These are phyloP conservation scores for Leptoteleia sp. DNA, from an alignment of 1,140 invertebrate genomes.

Conservation along the genomic window DNA sequence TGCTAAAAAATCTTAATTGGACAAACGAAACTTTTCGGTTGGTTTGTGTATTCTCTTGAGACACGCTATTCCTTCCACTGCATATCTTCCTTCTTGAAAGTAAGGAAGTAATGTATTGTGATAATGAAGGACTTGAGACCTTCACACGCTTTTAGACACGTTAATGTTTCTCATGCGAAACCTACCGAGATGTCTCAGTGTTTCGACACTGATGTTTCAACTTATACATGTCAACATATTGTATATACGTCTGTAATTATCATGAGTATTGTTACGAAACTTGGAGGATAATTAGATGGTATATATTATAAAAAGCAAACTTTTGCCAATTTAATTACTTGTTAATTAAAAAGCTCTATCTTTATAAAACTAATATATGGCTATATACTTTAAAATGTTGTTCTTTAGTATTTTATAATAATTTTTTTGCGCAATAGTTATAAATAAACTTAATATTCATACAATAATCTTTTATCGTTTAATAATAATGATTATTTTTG, in stretches of 20 bases:
- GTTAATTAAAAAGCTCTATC: too few species aligned
- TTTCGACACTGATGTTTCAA: slow-evolving; percentile 58
- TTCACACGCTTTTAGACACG: slow-evolving; percentile 57
- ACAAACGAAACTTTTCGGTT: slow-evolving; percentile 50
- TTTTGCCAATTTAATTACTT: too few species aligned
- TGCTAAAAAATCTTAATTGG: slow-evolving; percentile 53
- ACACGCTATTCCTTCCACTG: slow-evolving; percentile 40
- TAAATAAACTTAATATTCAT: too few species aligned
- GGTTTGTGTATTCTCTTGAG: slow-evolving; percentile 34
- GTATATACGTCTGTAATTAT: slow-evolving; percentile 50
- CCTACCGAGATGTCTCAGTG: slow-evolving; percentile 35
- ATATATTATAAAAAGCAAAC: slow-evolving; percentile 16
- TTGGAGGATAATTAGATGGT: slow-evolving; percentile 39
- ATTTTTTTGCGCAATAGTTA: too few species aligned
- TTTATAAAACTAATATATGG: too few species aligned
- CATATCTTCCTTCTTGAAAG: slow-evolving; percentile 50
- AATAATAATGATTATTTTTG: too few species aligned
- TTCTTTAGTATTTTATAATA: too few species aligned
- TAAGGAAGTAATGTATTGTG: slow-evolving; percentile 59
- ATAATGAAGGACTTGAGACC: slow-evolving; percentile 63
- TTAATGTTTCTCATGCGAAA: slow-evolving; percentile 48
- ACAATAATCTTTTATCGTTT: too few species aligned
- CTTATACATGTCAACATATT: slow-evolving; percentile 58
- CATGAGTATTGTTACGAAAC: slow-evolving; percentile 48
- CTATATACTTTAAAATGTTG: too few species aligned